These are phyloP conservation scores for Stenodera caucasica DNA, from an alignment of 2,888 invertebrate species.

Conservation along the genomic window DNA sequence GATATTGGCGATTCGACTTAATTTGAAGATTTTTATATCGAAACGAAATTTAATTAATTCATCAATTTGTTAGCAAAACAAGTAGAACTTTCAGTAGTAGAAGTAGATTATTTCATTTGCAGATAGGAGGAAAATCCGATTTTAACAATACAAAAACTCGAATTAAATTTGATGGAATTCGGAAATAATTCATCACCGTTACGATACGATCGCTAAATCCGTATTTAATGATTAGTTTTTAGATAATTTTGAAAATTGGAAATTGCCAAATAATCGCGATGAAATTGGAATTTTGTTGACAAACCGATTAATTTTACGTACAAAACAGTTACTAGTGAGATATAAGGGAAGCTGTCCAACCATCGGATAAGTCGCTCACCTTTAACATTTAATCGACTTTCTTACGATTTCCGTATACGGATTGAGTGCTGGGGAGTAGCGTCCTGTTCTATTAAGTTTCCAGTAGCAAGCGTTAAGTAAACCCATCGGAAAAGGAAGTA, in stretches of 20 bases:
- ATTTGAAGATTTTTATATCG: neutral
- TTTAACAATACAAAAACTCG: too few relatives aligned
- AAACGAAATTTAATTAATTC: neutral
- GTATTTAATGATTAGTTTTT: neutral
- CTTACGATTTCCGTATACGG: constrained; percentile 38
- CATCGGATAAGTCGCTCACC: constrained; percentile 37
- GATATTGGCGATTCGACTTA: neutral
- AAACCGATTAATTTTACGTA: constrained; percentile 10
- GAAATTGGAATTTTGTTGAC: too few relatives aligned
- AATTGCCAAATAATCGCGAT: neutral
- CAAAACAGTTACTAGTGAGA: constrained; percentile 14
- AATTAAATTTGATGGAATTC: too few relatives aligned
- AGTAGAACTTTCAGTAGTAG: too few relatives aligned
- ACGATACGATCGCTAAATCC: too few relatives aligned
- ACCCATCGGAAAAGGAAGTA: constrained; percentile 34
- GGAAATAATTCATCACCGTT: too few relatives aligned
- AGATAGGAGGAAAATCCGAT: too few relatives aligned
- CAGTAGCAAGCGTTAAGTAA: constrained; percentile 36
- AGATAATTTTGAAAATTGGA: neutral
- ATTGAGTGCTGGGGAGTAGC: constrained; percentile 35
- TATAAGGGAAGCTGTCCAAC: constrained; percentile 14
- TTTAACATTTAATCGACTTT: constrained; percentile 44
- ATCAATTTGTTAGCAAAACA: too few relatives aligned
- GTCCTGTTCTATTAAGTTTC: constrained; percentile 41
- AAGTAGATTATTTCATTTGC: too few relatives aligned